Base-by-base conservation (phyloP, 2,888 invertebrate species). In the Pelosia muscerda region DNA sequence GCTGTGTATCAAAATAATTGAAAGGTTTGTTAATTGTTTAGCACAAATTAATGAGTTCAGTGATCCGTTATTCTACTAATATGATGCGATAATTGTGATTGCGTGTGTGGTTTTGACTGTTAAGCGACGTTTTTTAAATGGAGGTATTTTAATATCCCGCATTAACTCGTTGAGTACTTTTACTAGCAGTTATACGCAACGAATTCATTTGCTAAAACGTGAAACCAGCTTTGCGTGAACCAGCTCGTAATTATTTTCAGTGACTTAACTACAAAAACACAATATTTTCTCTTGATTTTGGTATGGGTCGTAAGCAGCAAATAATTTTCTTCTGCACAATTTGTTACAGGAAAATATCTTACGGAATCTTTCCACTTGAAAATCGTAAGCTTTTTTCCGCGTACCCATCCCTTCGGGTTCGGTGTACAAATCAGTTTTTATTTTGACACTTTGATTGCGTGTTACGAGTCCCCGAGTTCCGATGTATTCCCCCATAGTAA, bases 371-470 rank as follows among this genome's bases (percentile, higher is more conserved):
- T 26, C 22, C 25, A 34, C 23, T 23, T 58, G 42, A 15, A 62
- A 56, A 66, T 53, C 57, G 26, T 58, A 63, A 63, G 56, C 38
- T 26, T 22, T 67, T 57, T 68, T 77, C 57, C n/a, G 6, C 25
- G 55, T 68, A 15, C 57, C n/a, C 23, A 55, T 25, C 22, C 58
- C 42, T 23, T 56, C 58, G 67, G 28, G 64, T 57, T 54, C 10
- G 22, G 67, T 23, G 61, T 65, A 66, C 73, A 70, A 78, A 68
- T 63, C 75, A 66, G 60, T 68, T 75, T 69, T 70, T 78, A 72
- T 77, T 75, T 75, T 60, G 64, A 77, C 69, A 68, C 66, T 75
- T 75, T 74, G 68, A 74, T 74, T 66, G 75, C 65, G 49, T 69
- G 67, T 69, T 75, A 59, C 64, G 69, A 62, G 25, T 56, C 59